Conservation (phyloP, 1,140 invertebrate species). For the Drosophila murphyi region DNA sequence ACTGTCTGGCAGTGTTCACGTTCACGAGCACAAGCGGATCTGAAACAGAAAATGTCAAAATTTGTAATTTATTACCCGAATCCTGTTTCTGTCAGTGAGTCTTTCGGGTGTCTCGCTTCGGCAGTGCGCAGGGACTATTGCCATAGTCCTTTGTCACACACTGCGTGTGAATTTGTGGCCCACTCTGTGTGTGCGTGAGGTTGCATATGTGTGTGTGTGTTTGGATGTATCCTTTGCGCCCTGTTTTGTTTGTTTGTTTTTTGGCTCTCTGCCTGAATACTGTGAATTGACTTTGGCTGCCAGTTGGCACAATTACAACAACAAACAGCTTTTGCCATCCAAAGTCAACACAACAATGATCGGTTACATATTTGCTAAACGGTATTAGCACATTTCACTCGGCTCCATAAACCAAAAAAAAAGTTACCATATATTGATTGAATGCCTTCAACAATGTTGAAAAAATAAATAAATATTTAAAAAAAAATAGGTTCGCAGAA, state of each 20-base stretch:
- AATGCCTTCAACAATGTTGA: neutral
- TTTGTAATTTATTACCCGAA: constrained; percentile 84
- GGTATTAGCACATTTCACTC: constrained; percentile 54
- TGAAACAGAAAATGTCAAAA: constrained; percentile 84
- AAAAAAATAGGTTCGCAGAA: neutral
- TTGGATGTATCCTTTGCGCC: constrained; percentile 53
- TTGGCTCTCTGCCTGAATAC: constrained; percentile 61
- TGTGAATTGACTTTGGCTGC: constrained; percentile 79
- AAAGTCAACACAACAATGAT: constrained; percentile 67
- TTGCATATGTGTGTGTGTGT: constrained; percentile 36
- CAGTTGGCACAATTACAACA: constrained; percentile 57
- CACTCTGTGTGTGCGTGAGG: constrained; percentile 36
- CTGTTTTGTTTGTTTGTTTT: constrained; percentile 63
- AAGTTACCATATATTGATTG: constrained; percentile 5
- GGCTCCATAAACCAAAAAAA: constrained; percentile 22
- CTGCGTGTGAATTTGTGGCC: constrained; percentile 79
- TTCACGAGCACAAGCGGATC: constrained; percentile 78
- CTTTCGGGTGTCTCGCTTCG: constrained; percentile 65
- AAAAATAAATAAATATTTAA: neutral
- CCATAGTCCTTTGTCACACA: constrained; percentile 76
- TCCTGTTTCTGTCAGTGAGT: constrained; percentile 84
- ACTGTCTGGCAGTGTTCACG: constrained; percentile 33
- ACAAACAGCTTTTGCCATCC: constrained; percentile 42
- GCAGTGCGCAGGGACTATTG: constrained; percentile 44
- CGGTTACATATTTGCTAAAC: constrained; percentile 57